phyloP scores from a whole-genome alignment of 2,797 vertebrate species.

The Siniperca undulata region DNA sequence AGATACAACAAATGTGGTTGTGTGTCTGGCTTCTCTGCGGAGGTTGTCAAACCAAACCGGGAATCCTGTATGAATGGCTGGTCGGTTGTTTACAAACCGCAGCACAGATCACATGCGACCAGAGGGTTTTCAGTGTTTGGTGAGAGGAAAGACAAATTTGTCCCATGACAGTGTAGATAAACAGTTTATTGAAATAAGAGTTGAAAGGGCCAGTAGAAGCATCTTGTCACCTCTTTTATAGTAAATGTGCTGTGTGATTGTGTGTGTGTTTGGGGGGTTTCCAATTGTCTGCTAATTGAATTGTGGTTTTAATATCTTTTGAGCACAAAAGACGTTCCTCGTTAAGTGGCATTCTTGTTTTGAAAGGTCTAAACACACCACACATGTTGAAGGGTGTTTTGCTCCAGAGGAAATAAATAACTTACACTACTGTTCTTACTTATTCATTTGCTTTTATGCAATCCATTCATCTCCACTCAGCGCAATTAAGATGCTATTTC shows the following conservation, averaged over 20 bases:
- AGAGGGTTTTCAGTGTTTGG: constrained; percentile 63
- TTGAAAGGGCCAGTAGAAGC: constrained; percentile 65
- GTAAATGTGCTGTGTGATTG: constrained; percentile 59
- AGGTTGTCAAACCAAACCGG: constrained; percentile 38
- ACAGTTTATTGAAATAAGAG: constrained; percentile 70
- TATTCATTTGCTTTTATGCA: constrained; percentile 75
- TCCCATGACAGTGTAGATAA: constrained; percentile 62
- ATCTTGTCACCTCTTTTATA: constrained; percentile 62
- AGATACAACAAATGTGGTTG: constrained; percentile 43
- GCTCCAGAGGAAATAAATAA: constrained; percentile 65
- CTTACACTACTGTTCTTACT: constrained; percentile 64
- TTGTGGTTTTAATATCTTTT: constrained; percentile 57
- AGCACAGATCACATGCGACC: constrained; percentile 56
- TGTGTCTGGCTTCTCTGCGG: constrained; percentile 28
- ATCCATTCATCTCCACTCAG: constrained; percentile 67
- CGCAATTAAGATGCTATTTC: constrained; percentile 74
- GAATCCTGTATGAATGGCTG: constrained; percentile 30
- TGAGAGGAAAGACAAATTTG: constrained; percentile 67
- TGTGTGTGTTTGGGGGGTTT: constrained; percentile 16
- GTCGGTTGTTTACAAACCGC: constrained; percentile 44
- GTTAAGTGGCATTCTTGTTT: constrained; percentile 38
- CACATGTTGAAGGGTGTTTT: constrained; percentile 43
- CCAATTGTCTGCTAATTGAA: constrained; percentile 61
- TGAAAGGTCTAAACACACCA: constrained; percentile 52
- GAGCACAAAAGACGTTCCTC: constrained; percentile 16